Conservation (phyloP, 2,113 vertebrate genomes). For the Lepisosteus oculatus region DNA sequence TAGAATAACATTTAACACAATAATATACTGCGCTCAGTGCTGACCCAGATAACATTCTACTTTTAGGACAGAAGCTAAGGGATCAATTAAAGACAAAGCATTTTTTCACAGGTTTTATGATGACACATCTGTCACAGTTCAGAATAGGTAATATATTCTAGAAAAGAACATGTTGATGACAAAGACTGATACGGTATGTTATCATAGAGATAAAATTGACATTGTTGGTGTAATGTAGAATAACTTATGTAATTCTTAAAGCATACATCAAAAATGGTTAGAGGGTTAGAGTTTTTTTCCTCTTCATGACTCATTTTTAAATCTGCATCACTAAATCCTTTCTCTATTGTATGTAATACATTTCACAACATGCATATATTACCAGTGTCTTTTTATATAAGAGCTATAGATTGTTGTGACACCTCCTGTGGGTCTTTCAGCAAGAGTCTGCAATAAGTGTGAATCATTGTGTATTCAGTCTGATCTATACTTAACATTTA, state of each 20-base stretch:
- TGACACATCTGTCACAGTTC: slow-evolving; percentile 22
- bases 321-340: no score
- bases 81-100: slow-evolving; percentile 34
- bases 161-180: slow-evolving; percentile 33
- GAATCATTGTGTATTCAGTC: no score
- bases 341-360: no score
- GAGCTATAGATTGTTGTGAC: no score
- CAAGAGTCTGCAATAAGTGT: no score
- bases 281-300: background rate
- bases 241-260: slow-evolving; percentile 44
- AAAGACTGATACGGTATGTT: slow-evolving; percentile 35
- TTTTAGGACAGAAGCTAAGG: slow-evolving; percentile 6
- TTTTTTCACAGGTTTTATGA: slow-evolving; percentile 31
- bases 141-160: slow-evolving; percentile 46
- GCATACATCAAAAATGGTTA: slow-evolving; percentile 23
- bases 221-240: slow-evolving; percentile 36
- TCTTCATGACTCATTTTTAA: no score
- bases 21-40: no score
- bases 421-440: no score
- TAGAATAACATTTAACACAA: slow-evolving; percentile 23
- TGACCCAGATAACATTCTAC: no score
- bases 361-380: no score
- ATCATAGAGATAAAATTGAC: slow-evolving; percentile 30
- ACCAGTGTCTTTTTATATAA: no score
- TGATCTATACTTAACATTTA: no score